Conservation (phyloP, 2,888 invertebrate species). For the Hoplodrina blanda region DNA sequence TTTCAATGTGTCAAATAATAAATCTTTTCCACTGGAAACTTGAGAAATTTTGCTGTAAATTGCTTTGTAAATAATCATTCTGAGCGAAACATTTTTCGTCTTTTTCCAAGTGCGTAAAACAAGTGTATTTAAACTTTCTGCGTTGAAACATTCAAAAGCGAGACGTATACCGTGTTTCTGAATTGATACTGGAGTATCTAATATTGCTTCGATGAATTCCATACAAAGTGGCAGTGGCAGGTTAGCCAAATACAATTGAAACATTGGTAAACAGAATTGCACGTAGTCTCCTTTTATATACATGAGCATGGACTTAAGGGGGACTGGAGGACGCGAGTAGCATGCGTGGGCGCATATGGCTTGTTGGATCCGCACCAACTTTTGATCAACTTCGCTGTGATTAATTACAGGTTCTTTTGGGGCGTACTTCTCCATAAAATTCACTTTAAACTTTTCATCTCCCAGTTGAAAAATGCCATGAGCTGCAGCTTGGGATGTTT, state of each 20-base stretch:
- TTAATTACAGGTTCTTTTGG: conserved; percentile 69
- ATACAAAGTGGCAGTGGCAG: conserved; percentile 67
- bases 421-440: conserved; percentile 70
- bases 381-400: conserved; percentile 55
- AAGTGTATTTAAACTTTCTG: conserved; percentile 67
- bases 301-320: conserved; percentile 64
- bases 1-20: conserved; percentile 71
- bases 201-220: conserved; percentile 69
- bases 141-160: conserved; percentile 73
- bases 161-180: conserved; percentile 78
- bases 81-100: conserved; percentile 74
- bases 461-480: conserved; percentile 72
- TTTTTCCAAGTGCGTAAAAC: conserved; percentile 71
- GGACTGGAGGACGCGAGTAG: conserved; percentile 75
- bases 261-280: conserved; percentile 71
- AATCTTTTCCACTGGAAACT: conserved; percentile 52
- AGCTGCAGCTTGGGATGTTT: conserved; percentile 48
- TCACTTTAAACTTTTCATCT: conserved; percentile 62
- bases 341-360: conserved; percentile 73
- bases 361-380: conserved; percentile 67
- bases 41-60: conserved; percentile 66
- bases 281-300: conserved; percentile 78
- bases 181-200: conserved; percentile 74
- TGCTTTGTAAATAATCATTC: conserved; percentile 71
- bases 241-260: conserved; percentile 70